A percentile compares a stretch with the other conserved stretches of the same genome.
Conservation (phyloP, 2,888 invertebrate species). For the Serrognathus titanus region DNA sequence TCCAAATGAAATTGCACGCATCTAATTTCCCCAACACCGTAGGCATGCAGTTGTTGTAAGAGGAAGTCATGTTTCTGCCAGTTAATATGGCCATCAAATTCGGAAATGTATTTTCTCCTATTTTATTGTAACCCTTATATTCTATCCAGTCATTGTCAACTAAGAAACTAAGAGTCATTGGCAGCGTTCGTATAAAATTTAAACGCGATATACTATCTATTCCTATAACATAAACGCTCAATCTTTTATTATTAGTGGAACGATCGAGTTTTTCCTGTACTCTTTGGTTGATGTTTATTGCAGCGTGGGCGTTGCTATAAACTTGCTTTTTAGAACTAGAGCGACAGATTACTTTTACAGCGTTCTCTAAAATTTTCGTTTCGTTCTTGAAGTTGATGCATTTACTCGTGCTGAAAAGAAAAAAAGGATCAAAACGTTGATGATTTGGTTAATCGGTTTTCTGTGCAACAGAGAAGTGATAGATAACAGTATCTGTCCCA, state of each 20-base stretch:
- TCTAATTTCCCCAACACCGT: conserved; percentile 58
- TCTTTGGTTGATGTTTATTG: conserved; percentile 50
- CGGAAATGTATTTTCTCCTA: conserved; percentile 86
- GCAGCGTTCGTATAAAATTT: conserved; percentile 73
- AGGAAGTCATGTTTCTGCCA: conserved; percentile 54
- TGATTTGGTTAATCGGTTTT: no score
- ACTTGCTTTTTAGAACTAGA: conserved; percentile 32
- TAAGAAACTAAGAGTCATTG: conserved; percentile 65
- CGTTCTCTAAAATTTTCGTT: conserved; percentile 47
- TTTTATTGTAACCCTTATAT: conserved; percentile 53
- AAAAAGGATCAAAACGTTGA: background rate
- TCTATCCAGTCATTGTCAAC: conserved; percentile 51
- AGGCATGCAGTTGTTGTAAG: conserved; percentile 54
- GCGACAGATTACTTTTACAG: conserved; percentile 53
- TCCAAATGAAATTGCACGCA: conserved; percentile 75
- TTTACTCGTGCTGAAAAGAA: conserved; percentile 45
- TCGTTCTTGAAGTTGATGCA: conserved; percentile 51
- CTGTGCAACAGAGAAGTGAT: no score
- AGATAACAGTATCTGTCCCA: no score
- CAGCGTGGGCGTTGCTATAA: conserved; percentile 57
- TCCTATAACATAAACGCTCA: conserved; percentile 73
- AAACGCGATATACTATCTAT: conserved; percentile 81
- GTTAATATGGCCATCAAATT: conserved; percentile 80
- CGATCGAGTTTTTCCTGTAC: conserved; percentile 48
- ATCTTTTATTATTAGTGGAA: conserved; percentile 22